Evolutionary conservation across 1,140 invertebrate genomes (phyloP).

Genomic region (fruit fly (Drosophila melanogaster)): Release_6_plus_ISO1_MT NT_033777.3:8640001-8640500

Average conservation of each 20-base stretch:
- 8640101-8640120: constrained; percentile 78
- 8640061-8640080: not conserved
- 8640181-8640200: constrained; percentile 45
- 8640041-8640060: constrained; percentile 53
- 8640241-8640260: constrained; percentile 65
- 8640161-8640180: constrained; percentile 22
- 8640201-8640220: constrained; percentile 50
- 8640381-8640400: constrained; percentile 19
- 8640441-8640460: constrained; percentile 10
- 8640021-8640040: constrained; percentile 72
- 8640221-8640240: constrained; percentile 62
- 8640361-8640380: constrained; percentile 68
- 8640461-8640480: constrained; percentile 20
- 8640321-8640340: constrained; percentile 57
- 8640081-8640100: constrained; percentile 30
- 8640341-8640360: constrained; percentile 46
- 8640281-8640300: constrained; percentile 57
- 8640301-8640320: constrained; percentile 6
- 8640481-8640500: constrained; percentile 5
- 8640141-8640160: constrained; percentile 4
- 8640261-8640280: constrained; percentile 33
- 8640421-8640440: constrained; percentile 15
- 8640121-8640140: constrained; percentile 42
- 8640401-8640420: not conserved
- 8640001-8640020: constrained; percentile 57